Evolutionary conservation across 2,113 vertebrate species (phyloP), one percentile per base, ranked within the genome.

Genomic region (Corythaeola cristata): DNA sequence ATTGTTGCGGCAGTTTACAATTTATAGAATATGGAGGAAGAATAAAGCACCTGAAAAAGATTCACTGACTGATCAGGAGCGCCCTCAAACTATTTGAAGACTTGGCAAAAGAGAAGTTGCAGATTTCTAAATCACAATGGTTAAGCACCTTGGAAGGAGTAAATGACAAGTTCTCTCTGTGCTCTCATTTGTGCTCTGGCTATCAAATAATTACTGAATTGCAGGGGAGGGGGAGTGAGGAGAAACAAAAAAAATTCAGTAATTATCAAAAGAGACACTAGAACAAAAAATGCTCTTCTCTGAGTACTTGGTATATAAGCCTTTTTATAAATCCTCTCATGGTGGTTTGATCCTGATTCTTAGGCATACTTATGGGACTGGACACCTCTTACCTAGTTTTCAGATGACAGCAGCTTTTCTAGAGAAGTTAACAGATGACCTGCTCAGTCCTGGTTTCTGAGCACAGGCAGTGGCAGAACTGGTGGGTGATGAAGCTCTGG

Each of bases 141-240:
- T 82, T 77, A 75, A 87, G 39, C 8, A 73, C 18, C 18, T 35
- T 74, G 55, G 58, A 72, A 88, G 8, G 26, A 77, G 16, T 41
- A 56, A 77, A 84, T 35, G 10, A 35, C 11, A 67, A 45, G 14
- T 72, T 55, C 26, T 50, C 4, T 64, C 30, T 80, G 13, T 53
- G 32, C 24, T 80, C 33, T 78, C 35, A 28, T 62, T 66, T 91
- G 23, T 66, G 19, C n/a, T 63, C 37, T 90, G 63, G 37, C 17
- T 27, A 73, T 7, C 19, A 59, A 67, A 11, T 44, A 80, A 63
- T 7, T 68, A 17, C 6, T 72, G 52, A 67, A 62, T 8, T 45
- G 32, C 11, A 44, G 41, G 15, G 17, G 5, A 0, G 2, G 9
- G 2, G 3, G 3, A 8, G 9, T 5, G 3, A 56, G 5, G 30